A percentile compares a stretch with the other conserved stretches of the same genome.
Conservation (phyloP, 2,113 vertebrate species). For the Aegithalos caudatus region DNA sequence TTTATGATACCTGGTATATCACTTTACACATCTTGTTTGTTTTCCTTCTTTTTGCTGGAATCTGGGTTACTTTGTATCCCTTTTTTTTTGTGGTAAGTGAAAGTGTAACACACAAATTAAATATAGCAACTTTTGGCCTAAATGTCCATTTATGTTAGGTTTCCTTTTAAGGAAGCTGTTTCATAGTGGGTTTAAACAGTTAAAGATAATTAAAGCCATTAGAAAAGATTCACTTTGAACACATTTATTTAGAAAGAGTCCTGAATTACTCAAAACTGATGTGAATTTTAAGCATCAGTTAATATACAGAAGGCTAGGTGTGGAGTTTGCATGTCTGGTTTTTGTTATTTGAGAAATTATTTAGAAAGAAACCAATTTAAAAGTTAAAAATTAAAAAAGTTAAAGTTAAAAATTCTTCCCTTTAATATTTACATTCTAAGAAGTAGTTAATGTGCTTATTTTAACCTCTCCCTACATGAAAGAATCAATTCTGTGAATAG, state of each 20-base stretch:
- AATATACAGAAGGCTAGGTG: not conserved
- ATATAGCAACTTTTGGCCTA: not conserved
- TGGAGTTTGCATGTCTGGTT: not conserved
- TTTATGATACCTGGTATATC: not conserved
- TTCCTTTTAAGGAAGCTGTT: not conserved
- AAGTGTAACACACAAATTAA: not conserved
- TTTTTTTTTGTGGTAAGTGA: not conserved
- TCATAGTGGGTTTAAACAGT: not conserved
- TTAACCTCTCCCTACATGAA: not conserved
- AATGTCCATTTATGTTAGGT: not conserved
- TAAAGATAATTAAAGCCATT: not conserved
- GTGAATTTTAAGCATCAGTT: not conserved
- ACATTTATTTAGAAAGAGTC: not conserved
- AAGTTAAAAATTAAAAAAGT: not conserved
- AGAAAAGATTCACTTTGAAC: not conserved
- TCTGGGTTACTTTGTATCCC: not conserved
- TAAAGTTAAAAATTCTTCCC: not conserved
- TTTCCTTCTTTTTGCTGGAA: not conserved
- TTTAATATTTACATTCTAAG: not conserved
- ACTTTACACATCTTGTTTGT: not conserved
- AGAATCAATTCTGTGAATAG: not conserved
- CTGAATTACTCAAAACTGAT: not conserved
- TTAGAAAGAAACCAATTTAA: not conserved
- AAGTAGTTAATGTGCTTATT: not conserved
- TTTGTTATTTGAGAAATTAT: not conserved